These are phyloP conservation scores for Eunapius fragilis DNA, from an alignment of 37 sponge, comb jelly and placozoan species.

Conservation along the genomic window DNA sequence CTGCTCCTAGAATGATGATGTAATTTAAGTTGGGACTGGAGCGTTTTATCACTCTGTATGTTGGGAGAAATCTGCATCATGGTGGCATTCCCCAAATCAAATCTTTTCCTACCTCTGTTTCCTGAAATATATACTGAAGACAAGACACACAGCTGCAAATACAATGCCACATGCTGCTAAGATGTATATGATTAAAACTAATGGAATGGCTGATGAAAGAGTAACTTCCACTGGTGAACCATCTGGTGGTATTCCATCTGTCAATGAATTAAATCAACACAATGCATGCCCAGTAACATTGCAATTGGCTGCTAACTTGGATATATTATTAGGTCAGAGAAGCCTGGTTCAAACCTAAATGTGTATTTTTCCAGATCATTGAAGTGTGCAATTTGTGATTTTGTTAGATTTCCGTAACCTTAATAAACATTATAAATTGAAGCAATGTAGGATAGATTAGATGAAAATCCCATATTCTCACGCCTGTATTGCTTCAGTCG, in stretches of 20 bases:
- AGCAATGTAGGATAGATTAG: neutral
- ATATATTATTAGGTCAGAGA: neutral
- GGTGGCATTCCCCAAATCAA: neutral
- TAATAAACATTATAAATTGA: neutral
- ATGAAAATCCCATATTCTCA: neutral
- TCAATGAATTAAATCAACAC: neutral
- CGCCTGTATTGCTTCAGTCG: neutral
- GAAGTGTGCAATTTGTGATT: neutral
- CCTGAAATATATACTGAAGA: conserved; percentile 31
- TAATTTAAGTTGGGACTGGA: conserved; percentile 11
- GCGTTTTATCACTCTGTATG: neutral
- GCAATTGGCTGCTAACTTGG: neutral
- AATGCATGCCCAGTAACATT: neutral
- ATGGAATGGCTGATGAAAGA: neutral
- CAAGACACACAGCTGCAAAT: conserved; percentile 8
- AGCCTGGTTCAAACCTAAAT: neutral
- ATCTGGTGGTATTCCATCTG: conserved; percentile 54
- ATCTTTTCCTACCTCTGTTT: neutral
- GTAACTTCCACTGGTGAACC: conserved; percentile 18
- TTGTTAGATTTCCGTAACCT: neutral
- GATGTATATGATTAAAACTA: conserved; percentile 2
- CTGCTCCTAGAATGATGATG: conserved; percentile 12
- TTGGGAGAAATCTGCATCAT: neutral
- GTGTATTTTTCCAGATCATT: neutral
- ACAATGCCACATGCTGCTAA: conserved; percentile 10